Percentiles rank a stretch among this genome's conserved stretches.
Conservation (phyloP, 2,888 invertebrate genomes). For the Pseudococcus jackbeardsleyi region DNA sequence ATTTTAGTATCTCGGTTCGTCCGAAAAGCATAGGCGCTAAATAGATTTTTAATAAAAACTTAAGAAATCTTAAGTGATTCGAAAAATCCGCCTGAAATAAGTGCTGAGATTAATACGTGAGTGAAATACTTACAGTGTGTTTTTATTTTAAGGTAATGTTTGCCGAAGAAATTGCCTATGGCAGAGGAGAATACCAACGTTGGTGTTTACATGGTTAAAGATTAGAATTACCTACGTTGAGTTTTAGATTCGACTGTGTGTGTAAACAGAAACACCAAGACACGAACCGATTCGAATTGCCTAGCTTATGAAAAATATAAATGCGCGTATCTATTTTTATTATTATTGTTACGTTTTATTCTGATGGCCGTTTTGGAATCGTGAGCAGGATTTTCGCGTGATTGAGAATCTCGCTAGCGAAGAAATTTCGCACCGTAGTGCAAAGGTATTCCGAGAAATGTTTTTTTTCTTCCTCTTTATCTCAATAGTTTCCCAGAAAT, state of each 20-base stretch:
- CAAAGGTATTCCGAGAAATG: neutral
- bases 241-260: neutral
- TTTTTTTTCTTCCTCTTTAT: neutral
- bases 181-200: slow-evolving; percentile 28
- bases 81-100: slow-evolving; percentile 43
- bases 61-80: slow-evolving; percentile 48
- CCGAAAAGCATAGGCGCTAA: neutral
- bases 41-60: slow-evolving; percentile 56
- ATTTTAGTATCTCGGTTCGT: neutral
- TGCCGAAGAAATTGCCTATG: neutral
- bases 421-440: neutral
- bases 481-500: neutral
- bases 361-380: neutral
- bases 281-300: neutral
- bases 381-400: neutral
- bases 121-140: slow-evolving; percentile 32
- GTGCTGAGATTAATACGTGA: slow-evolving; percentile 53
- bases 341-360: slow-evolving; percentile 1
- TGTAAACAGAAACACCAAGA: neutral
- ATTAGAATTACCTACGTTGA: neutral
- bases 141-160: slow-evolving; percentile 41
- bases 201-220: slow-evolving; percentile 26
- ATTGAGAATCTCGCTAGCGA: neutral
- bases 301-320: slow-evolving; percentile 32
- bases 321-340: slow-evolving; percentile 5